phyloP scores from a whole-genome alignment of 2,113 vertebrate species.

The Seriola aureovittata region DNA sequence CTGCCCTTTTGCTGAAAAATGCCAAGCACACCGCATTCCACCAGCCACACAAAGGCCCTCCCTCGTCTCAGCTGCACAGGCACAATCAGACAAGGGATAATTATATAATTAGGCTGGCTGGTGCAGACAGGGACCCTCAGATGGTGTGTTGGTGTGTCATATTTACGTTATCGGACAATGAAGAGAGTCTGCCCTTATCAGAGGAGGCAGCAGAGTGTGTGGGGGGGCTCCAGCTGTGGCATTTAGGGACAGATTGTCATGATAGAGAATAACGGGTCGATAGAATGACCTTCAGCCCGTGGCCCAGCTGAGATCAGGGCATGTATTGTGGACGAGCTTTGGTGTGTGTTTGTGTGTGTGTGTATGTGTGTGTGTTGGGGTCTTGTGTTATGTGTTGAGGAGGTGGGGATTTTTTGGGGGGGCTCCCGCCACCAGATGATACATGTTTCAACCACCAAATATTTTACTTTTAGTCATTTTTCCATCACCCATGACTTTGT shows the following conservation, averaged over 20 bases:
- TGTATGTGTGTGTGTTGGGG: conserved; percentile 5
- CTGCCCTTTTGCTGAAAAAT: conserved; percentile 87
- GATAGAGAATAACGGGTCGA: conserved; percentile 59
- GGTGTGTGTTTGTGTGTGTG: conserved; percentile 26
- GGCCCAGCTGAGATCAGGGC: conserved; percentile 36
- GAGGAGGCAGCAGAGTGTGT: conserved; percentile 55
- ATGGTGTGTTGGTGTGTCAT: conserved; percentile 67
- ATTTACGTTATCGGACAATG: conserved; percentile 74
- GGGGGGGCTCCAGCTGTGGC: conserved; percentile 65
- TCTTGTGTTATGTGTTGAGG: conserved; percentile 29
- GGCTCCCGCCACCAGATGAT: conserved; percentile 3
- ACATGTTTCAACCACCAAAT: too few relatives aligned
- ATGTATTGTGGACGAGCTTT: conserved; percentile 38
- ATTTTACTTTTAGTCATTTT: too few relatives aligned
- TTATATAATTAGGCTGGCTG: conserved; percentile 79
- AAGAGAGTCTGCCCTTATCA: conserved; percentile 62
- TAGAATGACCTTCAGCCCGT: conserved; percentile 58
- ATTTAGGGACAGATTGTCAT: conserved; percentile 62
- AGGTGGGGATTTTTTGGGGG: conserved; percentile 62
- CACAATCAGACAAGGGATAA: conserved; percentile 83
- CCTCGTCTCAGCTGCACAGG: conserved; percentile 74
- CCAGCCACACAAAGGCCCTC: conserved; percentile 77
- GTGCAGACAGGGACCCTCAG: conserved; percentile 66
- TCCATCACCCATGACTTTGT: too few relatives aligned
- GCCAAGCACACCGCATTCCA: conserved; percentile 85